Evolutionary conservation across 2,113 vertebrate genomes (phyloP).

Genomic region (Antidorcas marsupialis): DNA sequence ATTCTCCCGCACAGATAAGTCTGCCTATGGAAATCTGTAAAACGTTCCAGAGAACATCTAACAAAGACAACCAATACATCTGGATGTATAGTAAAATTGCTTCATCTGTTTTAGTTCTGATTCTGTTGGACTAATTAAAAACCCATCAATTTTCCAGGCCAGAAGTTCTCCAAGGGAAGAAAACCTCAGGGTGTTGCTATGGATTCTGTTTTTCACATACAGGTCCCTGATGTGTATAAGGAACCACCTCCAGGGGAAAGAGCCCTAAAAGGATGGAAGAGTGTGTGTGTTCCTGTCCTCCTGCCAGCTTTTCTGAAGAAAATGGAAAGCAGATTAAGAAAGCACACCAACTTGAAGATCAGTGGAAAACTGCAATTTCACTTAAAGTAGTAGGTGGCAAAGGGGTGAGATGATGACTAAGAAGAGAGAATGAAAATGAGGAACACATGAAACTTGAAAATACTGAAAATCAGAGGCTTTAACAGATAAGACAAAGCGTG

Average conservation of each 20-base stretch:
- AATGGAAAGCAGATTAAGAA: conserved; percentile 60
- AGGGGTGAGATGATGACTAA: conserved; percentile 45
- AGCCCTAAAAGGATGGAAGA: not conserved
- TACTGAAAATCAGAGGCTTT: not conserved
- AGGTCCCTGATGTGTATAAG: not conserved
- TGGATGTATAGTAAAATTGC: not conserved
- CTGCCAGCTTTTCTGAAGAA: conserved; percentile 54
- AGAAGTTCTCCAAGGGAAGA: conserved; percentile 5
- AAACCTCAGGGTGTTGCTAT: not conserved
- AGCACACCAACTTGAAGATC: conserved; percentile 30
- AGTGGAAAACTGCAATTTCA: conserved; percentile 62
- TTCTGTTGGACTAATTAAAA: not conserved
- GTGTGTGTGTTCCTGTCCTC: conserved; percentile 37
- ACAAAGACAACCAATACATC: not conserved
- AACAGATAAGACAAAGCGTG: not conserved
- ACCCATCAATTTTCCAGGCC: not conserved
- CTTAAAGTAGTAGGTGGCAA: conserved; percentile 56
- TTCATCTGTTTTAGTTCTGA: not conserved
- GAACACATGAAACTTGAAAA: conserved; percentile 37
- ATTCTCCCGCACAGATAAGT: not conserved
- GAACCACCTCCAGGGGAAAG: conserved; percentile 44
- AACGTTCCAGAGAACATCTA: not conserved
- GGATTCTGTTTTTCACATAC: conserved; percentile 34
- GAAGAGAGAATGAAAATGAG: conserved; percentile 45
- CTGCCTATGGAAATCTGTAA: not conserved